Percentiles rank a stretch among this genome's conserved stretches.
phyloP scores from a whole-genome alignment of 2,113 vertebrate genomes.

The Podocnemis expansa region DNA sequence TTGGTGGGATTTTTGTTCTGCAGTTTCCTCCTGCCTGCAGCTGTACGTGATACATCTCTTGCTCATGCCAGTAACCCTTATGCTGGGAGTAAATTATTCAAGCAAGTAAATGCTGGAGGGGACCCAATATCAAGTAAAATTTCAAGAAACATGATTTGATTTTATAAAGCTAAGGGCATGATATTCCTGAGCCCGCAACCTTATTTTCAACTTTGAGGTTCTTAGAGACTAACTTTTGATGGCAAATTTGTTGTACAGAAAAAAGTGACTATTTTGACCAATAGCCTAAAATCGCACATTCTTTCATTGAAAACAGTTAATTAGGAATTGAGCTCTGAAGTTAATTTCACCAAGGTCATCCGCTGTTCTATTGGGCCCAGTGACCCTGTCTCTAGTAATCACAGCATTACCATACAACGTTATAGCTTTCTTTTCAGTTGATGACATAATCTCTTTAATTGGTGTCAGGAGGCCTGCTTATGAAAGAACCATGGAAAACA shows the following conservation, averaged over 20 bases:
- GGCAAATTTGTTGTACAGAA: conserved; percentile 66
- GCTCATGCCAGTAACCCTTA: neutral
- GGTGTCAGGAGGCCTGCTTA: conserved; percentile 89
- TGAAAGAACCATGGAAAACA: conserved; percentile 88
- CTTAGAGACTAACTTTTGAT: conserved; percentile 60
- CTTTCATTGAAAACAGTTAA: conserved; percentile 86
- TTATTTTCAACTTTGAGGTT: conserved; percentile 28
- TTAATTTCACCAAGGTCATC: conserved; percentile 86
- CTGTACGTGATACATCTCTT: neutral
- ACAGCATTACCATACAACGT: conserved; percentile 81
- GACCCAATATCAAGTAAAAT: neutral
- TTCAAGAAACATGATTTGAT: neutral
- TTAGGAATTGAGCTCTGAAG: conserved; percentile 85
- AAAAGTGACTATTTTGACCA: conserved; percentile 71
- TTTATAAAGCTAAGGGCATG: conserved; percentile 38
- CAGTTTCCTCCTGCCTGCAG: neutral
- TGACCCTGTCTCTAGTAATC: conserved; percentile 94
- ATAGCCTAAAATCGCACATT: conserved; percentile 80
- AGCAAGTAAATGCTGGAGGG: conserved; percentile 1
- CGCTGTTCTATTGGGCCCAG: conserved; percentile 79
- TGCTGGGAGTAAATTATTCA: neutral
- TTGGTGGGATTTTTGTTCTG: neutral
- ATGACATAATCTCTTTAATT: conserved; percentile 99
- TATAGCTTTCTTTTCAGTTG: conserved; percentile 87
- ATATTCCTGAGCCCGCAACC: conserved; percentile 47